Conservation (phyloP, 2,797 vertebrate species). For the Balearica regulorum region DNA sequence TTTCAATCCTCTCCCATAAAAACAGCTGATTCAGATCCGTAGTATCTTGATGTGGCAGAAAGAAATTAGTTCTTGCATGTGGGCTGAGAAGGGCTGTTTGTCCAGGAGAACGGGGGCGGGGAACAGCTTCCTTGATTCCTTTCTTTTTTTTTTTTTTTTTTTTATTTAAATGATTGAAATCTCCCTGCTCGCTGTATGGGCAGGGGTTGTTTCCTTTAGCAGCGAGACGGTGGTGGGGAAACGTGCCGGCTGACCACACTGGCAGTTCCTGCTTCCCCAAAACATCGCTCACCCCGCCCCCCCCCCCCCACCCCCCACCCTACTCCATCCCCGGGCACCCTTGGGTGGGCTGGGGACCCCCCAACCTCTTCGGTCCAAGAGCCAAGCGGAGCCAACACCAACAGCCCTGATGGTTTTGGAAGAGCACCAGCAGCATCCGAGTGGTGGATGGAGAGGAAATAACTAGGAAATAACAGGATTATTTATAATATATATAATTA, state of each 20-base stretch:
- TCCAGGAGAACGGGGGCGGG: not conserved
- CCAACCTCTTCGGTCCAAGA: fast-evolving
- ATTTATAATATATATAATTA: not conserved
- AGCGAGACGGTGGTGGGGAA: not conserved
- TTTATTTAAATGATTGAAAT: not conserved
- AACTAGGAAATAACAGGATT: not conserved
- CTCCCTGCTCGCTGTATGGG: not conserved
- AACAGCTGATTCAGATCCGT: constrained; percentile 30
- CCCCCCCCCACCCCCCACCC: too few species aligned
- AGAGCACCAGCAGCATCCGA: not conserved
- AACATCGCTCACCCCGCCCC: fast-evolving
- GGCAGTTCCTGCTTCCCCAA: not conserved
- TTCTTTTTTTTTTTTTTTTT: not conserved
- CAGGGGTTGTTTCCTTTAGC: not conserved
- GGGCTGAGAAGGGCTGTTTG: not conserved
- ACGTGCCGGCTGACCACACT: fast-evolving
- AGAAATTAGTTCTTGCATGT: not conserved
- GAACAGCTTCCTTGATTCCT: not conserved
- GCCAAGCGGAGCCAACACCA: not conserved
- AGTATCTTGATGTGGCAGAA: constrained; percentile 34
- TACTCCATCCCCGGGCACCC: not conserved
- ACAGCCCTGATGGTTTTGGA: not conserved
- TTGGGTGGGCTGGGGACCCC: not conserved
- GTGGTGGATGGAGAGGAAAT: not conserved
- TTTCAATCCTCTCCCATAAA: not conserved